Base-by-base conservation (phyloP, 2,797 vertebrate species). In the Parotocinclus haroldoi region DNA sequence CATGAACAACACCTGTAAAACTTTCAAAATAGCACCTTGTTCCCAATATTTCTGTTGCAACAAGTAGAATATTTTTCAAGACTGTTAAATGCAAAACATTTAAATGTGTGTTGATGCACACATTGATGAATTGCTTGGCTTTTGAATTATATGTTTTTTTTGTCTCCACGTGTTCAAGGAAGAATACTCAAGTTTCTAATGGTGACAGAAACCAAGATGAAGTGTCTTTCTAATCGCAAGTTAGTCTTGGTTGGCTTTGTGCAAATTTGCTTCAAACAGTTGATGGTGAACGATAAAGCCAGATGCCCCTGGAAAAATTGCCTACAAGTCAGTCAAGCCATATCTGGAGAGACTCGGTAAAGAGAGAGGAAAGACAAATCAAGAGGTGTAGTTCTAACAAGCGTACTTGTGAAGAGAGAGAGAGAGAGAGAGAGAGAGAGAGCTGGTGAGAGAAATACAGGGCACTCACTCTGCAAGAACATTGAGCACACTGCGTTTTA, bases 401-500 rank as follows among this genome's bases (percentile, higher is more conserved):
- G 44, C 27, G 36, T 10, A 10, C 3, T 9, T 38, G 51, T 7
- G 46, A 40, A 42, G 48, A 67, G 38, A 39, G 50, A 58, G 46
- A 13, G 45, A 67, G 38, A 39, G 50, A 58, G 46, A 13, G 45
- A 58, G 50, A 50, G 40, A 58, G 59, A 72, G 63, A 66, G 51
- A 52, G 39, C 49, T 36, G 65, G 9, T 7, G 46, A 58, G 55
- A 58, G 46, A 63, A 16, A 48, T 50, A 59, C 57, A 71, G 60
- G 56, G 56, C 62, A 65, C 54, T 40, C n/a, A 46, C 38, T 59
- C 48, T 66, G 68, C 59, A 66, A 75, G 69, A 76, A 83, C 77
- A 82, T 71, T 59, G 77, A 74, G 76, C 71, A 80, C 79, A 81
- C 79, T 83, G 81, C 86, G 83, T 84, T 85, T 83, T 63, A 83